Evolutionary conservation across 2,797 vertebrate species (phyloP), one percentile per base, ranked within the genome.

Genomic region (Muscicapa striata): DNA sequence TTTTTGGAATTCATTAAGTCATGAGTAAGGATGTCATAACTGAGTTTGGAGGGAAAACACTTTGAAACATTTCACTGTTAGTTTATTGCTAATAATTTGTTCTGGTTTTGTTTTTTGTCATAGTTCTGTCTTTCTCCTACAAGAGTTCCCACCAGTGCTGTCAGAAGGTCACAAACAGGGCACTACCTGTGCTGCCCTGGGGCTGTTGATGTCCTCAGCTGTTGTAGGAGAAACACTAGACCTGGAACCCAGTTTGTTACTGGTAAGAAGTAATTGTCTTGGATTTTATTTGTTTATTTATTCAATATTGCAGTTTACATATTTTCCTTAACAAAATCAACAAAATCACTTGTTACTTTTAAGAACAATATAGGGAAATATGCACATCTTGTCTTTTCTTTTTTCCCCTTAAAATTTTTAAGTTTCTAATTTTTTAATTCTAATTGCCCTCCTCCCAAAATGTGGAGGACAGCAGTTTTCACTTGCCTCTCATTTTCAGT

Each of bases 201-300:
- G 92, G 92, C 95, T 95, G 94, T 96, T 96, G 93, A 97, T 96
- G 94, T 96, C 94, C 94, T 96, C 96, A 83, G 89, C 93, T 97
- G 86, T 52, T 80, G 86, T 59, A 92, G 96, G 89, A 95, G 93
- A 93, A 90, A 80, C 90, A 23, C 84, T 73, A 97, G 95, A 94
- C 86, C 95, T 96, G 95, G 95, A 96, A 96, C 92, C 94, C 90
- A 95, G 78, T 83, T 93, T 96, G 61, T 93, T 96, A 95, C 89
- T 96, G 94, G 94, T 95, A 94, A 94, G 94, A 32, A 87, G 6
- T n/a, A 36, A 70, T 52, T 69, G 40, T 13, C 48, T 82, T 92
- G 67, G n/a, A 34, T 67, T 83, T 69, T 19, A 11, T 38, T 84
- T 57, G 34, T 36, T 64, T 36, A 6, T 61, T 38, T 55, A 7